phyloP scores from a whole-genome alignment of 1,140 invertebrate species.

The Druon quercuslanigerum region DNA sequence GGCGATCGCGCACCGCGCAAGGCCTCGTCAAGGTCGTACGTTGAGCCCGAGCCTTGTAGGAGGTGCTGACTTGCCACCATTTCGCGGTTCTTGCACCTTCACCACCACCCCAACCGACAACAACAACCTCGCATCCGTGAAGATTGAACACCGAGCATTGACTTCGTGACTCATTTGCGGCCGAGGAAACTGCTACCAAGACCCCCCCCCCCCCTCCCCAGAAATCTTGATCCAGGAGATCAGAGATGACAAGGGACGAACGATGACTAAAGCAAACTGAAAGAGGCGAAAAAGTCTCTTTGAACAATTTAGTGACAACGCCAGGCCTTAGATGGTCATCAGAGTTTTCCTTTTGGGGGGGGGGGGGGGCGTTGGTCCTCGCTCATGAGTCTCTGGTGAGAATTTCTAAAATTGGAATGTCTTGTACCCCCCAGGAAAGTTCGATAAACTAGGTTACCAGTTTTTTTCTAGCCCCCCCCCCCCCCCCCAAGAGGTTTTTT shows the following conservation, averaged over 20 bases:
- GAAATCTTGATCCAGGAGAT: slow-evolving; percentile 42
- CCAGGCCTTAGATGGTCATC: no score
- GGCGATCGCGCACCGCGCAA: slow-evolving; percentile 65
- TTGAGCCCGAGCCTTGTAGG: slow-evolving; percentile 69
- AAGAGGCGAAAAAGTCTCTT: no score
- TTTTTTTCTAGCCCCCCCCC: no score
- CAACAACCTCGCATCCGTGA: slow-evolving; percentile 46
- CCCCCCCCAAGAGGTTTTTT: no score
- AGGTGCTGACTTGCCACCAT: slow-evolving; percentile 63
- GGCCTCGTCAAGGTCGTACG: slow-evolving; percentile 74
- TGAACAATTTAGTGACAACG: no score
- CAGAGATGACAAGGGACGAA: slow-evolving; percentile 29
- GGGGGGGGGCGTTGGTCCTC: no score
- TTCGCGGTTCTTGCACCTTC: slow-evolving; percentile 56
- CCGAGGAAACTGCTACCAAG: slow-evolving; percentile 43
- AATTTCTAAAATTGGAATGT: no score
- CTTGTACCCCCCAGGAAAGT: no score
- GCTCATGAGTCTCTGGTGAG: no score
- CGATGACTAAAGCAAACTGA: no score
- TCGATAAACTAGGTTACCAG: no score
- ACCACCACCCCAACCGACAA: slow-evolving; percentile 48
- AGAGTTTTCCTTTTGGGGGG: no score
- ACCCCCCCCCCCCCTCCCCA: background rate
- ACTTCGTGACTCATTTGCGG: slow-evolving; percentile 68
- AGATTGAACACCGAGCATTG: slow-evolving; percentile 42